A percentile compares a stretch with the other conserved stretches of the same genome.
phyloP scores from a whole-genome alignment of 2,797 vertebrate species.

The Oryzias sinensis region DNA sequence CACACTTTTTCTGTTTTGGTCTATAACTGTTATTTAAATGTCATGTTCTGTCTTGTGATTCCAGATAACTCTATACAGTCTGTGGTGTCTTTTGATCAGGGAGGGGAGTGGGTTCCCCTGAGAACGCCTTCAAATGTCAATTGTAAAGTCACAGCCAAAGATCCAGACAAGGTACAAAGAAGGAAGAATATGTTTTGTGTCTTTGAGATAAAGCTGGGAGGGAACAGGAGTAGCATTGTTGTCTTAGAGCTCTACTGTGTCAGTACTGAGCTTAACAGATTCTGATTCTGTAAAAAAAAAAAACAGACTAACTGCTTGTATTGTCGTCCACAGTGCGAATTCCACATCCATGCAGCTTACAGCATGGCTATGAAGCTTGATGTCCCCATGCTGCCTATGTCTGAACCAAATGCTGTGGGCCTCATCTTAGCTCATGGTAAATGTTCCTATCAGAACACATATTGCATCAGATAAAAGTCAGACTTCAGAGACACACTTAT shows the following conservation, averaged over 20 bases:
- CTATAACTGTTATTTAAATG: slow-evolving; percentile 2
- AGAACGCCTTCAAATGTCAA: slow-evolving; percentile 84
- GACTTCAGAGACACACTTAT: too few relatives aligned
- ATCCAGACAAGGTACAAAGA: slow-evolving; percentile 82
- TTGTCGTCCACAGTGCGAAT: slow-evolving; percentile 84
- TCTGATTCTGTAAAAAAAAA: neutral
- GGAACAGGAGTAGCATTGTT: neutral
- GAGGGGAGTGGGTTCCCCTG: slow-evolving; percentile 89
- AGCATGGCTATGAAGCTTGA: slow-evolving; percentile 86
- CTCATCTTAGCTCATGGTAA: slow-evolving; percentile 93
- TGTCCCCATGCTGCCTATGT: slow-evolving; percentile 88
- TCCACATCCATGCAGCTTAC: slow-evolving; percentile 93
- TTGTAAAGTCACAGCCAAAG: slow-evolving; percentile 85
- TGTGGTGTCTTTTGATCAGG: slow-evolving; percentile 91
- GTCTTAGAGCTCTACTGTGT: neutral
- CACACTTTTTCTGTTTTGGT: neutral
- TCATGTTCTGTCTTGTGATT: slow-evolving; percentile 14
- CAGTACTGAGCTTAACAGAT: neutral
- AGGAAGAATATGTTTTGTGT: neutral
- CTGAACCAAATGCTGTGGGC: slow-evolving; percentile 91
- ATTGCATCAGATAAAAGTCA: too few relatives aligned
- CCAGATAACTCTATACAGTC: slow-evolving; percentile 89
- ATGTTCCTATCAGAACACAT: slow-evolving; percentile 9
- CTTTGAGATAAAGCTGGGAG: too few relatives aligned
- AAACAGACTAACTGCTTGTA: slow-evolving; percentile 21